These are phyloP conservation scores for Chirona hameri DNA, from an alignment of 2,888 invertebrate genomes.

Conservation along the genomic window DNA sequence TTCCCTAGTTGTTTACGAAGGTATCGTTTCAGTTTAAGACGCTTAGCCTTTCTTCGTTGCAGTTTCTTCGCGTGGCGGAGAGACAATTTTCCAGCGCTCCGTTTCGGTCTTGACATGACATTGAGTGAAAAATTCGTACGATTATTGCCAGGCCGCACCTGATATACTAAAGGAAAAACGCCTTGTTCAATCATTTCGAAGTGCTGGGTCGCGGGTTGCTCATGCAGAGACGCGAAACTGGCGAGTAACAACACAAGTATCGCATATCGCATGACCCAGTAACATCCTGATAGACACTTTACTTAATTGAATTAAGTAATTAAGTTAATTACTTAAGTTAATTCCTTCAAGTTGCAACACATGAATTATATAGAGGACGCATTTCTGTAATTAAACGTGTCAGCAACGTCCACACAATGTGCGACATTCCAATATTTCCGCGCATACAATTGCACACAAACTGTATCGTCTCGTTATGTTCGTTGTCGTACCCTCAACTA, in stretches of 20 bases:
- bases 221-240: neutral
- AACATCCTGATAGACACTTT: neutral
- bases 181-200: neutral
- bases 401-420: no score
- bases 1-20: neutral
- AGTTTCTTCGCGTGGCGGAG: neutral
- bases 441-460: no score
- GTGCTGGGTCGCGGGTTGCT: neutral
- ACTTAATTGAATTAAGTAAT: no score
- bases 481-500: no score
- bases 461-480: no score
- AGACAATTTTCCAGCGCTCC: neutral
- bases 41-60: neutral
- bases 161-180: neutral
- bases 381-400: no score
- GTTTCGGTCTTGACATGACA: neutral
- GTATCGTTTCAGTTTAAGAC: neutral
- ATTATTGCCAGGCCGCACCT: neutral
- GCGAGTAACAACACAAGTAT: neutral
- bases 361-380: no score
- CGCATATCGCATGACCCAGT: conserved; percentile 1
- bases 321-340: no score
- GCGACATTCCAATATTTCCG: no score
- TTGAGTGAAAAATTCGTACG: neutral
- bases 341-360: no score